phyloP scores from a whole-genome alignment of 2,113 vertebrate species.

The Plotosus lineatus region DNA sequence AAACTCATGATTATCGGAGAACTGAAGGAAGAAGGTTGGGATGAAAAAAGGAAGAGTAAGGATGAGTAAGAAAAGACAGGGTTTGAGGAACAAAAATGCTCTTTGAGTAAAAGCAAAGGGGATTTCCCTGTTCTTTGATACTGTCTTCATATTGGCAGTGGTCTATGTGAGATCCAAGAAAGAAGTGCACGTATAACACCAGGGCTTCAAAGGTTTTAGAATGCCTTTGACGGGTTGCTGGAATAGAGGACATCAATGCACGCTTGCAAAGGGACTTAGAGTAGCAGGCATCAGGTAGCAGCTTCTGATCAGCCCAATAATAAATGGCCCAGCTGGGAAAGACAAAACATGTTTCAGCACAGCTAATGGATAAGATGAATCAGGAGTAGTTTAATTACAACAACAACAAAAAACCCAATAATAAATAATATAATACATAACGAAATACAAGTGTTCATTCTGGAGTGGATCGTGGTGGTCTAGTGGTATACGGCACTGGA shows the following conservation, averaged over 20 bases:
- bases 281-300: background rate
- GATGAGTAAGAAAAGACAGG: background rate
- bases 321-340: background rate
- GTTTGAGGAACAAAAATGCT: background rate
- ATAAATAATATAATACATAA: too few species aligned
- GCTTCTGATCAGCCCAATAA: background rate
- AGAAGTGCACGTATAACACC: background rate
- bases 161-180: background rate
- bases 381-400: too few species aligned
- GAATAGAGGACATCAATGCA: background rate
- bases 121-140: background rate
- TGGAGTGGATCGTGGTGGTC: too few species aligned
- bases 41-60: background rate
- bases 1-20: background rate
- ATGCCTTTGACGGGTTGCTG: background rate
- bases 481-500: too few species aligned
- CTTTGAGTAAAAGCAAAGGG: background rate
- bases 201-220: background rate
- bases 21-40: background rate
- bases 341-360: background rate
- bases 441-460: too few species aligned
- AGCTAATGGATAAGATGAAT: background rate
- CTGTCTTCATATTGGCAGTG: too few species aligned
- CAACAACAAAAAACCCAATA: too few species aligned
- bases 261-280: background rate